Evolutionary conservation across 2,888 invertebrate species (phyloP).

Genomic region (Hyposoter dolosus): DNA sequence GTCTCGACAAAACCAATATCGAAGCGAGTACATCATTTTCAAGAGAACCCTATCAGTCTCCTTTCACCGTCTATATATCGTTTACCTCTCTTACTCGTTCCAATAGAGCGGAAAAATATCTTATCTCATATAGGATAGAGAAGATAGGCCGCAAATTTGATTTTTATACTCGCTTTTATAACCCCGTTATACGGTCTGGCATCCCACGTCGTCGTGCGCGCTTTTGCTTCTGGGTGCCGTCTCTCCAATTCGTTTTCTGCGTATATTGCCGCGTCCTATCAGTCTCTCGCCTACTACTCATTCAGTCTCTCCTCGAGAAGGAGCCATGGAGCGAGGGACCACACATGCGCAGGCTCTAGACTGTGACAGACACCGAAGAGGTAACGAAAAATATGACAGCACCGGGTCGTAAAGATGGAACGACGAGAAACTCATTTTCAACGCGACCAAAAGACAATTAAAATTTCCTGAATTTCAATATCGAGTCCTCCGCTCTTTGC

Average conservation of each 20-base stretch:
- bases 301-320: constrained; percentile 27
- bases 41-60: constrained; percentile 53
- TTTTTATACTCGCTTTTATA: constrained; percentile 78
- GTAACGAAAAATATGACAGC: constrained; percentile 21
- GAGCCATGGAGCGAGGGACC: not conserved
- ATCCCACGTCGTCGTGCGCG: constrained; percentile 43
- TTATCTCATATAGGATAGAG: constrained; percentile 69
- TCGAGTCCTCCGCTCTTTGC: constrained; percentile 51
- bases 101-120: constrained; percentile 75
- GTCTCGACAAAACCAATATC: constrained; percentile 64
- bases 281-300: not conserved
- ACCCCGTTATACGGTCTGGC: constrained; percentile 75
- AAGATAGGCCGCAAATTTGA: constrained; percentile 76
- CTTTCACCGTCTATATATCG: constrained; percentile 19
- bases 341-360: not conserved
- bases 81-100: constrained; percentile 31
- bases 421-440: not conserved
- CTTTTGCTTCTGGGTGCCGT: constrained; percentile 42
- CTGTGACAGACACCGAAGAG: constrained; percentile 17
- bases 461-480: constrained; percentile 72
- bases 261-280: constrained; percentile 21
- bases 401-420: constrained; percentile 2
- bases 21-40: constrained; percentile 66
- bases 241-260: constrained; percentile 61
- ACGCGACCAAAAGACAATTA: not conserved